phyloP scores from a whole-genome alignment of 2,797 vertebrate genomes.

The Strix occidentalis region DNA sequence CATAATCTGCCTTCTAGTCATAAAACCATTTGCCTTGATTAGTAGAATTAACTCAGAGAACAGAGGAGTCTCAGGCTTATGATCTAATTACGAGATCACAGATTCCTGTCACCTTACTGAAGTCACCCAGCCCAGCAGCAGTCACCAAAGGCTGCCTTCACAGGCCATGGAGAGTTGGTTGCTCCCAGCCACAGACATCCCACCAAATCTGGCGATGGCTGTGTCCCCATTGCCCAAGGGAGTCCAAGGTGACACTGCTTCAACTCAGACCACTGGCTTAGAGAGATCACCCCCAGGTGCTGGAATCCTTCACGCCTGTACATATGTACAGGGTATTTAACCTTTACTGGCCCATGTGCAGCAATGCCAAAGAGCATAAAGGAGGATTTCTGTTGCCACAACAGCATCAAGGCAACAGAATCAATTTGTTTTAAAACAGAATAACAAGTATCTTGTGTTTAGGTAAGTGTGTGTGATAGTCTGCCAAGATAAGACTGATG shows the following conservation, averaged over 20 bases:
- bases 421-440: not conserved
- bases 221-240: not conserved
- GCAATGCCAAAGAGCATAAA: not conserved
- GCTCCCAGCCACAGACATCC: not conserved
- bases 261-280: no score
- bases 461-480: accelerated
- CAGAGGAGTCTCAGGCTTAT: not conserved
- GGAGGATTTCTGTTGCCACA: not conserved
- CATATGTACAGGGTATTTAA: no score
- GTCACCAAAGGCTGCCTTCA: not conserved
- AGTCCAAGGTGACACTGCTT: not conserved
- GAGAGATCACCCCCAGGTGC: no score
- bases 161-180: not conserved
- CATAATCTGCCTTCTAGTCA: not conserved
- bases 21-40: not conserved
- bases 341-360: not conserved
- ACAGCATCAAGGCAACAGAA: not conserved
- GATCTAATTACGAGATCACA: not conserved
- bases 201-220: not conserved
- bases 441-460: not conserved
- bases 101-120: not conserved
- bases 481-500: not conserved
- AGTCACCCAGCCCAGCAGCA: not conserved
- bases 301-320: not conserved
- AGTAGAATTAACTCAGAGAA: not conserved